A percentile compares a stretch with the other conserved stretches of the same genome.
phyloP scores from a whole-genome alignment of 2,797 vertebrate genomes.

The Falco peregrinus region DNA sequence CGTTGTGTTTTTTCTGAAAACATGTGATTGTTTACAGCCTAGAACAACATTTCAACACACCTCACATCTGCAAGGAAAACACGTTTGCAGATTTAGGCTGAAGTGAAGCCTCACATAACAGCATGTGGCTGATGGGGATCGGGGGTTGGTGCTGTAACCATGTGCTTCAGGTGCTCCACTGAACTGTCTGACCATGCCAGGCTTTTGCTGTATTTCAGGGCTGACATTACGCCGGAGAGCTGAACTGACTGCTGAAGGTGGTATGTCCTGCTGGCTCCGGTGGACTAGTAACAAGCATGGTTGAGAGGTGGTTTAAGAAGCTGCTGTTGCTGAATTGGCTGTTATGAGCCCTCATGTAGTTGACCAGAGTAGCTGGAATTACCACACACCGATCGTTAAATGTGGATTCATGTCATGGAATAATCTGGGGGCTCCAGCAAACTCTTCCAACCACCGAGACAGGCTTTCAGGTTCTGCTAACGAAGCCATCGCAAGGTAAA shows the following conservation, averaged over 20 bases:
- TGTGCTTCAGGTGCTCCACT: not conserved
- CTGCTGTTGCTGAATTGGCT: not conserved
- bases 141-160: not conserved
- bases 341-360: not conserved
- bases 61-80: not conserved
- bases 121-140: accelerated
- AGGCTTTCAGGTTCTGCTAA: not conserved
- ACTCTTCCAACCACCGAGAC: not conserved
- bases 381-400: not conserved
- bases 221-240: not conserved
- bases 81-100: not conserved
- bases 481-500: not conserved
- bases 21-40: not conserved
- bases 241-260: not conserved
- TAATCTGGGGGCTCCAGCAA: not conserved
- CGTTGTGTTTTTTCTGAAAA: not conserved
- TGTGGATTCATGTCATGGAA: not conserved
- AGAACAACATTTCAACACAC: not conserved
- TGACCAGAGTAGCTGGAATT: not conserved
- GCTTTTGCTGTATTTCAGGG: not conserved
- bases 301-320: not conserved
- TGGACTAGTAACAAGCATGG: too few species aligned
- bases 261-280: not conserved
- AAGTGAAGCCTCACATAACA: not conserved
- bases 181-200: not conserved